Base-by-base conservation (phyloP, 2,888 invertebrate species). In the Argynnis bischoffii region DNA sequence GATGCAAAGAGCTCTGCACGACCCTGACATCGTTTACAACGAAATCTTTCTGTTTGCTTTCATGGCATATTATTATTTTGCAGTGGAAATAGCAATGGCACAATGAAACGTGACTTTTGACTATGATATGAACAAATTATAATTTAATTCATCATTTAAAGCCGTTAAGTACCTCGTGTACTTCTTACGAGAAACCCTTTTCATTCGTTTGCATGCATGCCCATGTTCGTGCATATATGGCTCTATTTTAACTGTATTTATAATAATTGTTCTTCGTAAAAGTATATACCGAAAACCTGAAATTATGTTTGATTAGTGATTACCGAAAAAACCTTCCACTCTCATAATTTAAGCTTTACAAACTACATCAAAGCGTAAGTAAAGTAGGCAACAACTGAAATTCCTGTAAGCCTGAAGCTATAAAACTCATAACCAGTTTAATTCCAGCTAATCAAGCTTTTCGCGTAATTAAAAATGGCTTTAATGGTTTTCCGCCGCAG, bases 21-120 rank as follows among this genome's bases (percentile, higher is more conserved):
- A 60, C 59, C 64, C 50, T 68, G 60, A 64, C 59, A 68, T 26
- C 41, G 26, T 64, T 59, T 26, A 13, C 6, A 14, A 57, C 53
- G 18, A 60, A 55, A 47, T 59, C 46, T 65, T 26, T 46, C 51
- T 46, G 57, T 18, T 59, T 8, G 18, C 26, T 65, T 59, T 65
- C 55, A 54, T 63, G 35, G 41, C 46, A 41, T 56, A 41, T 41
- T 41, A 41, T 41, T 41, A 51, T n/a, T 11, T 56, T 11, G 59
- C 48, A 48, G 16, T 26, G 15, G 1, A 48, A n/a, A 26, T 59
- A 31, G 48, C 46, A 35, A 5, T 14, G 18, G 16, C 18, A 46
- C 16, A 55, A 55, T 16, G 50, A 51, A 51, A 51, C 50, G 50
- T 51, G 50, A 51, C 15, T 16, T 16, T 51, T 8, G 50, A 51